Conservation (phyloP, 2,113 vertebrate species). For the Dicaeum eximium region DNA sequence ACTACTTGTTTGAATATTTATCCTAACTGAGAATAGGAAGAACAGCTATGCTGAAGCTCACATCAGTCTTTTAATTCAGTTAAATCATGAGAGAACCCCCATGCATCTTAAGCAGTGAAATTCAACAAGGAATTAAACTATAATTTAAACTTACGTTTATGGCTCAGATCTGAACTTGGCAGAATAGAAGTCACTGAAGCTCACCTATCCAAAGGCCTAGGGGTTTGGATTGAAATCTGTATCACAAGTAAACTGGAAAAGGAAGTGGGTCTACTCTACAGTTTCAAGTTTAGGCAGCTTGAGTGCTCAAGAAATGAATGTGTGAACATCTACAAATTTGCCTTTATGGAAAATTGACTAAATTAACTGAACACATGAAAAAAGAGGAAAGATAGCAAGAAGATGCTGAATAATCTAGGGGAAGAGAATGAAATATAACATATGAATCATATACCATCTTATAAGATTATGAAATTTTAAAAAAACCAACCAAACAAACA, state of each 20-base stretch:
- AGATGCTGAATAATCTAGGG: neutral
- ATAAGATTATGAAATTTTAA: neutral
- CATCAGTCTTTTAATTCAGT: neutral
- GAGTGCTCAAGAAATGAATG: neutral
- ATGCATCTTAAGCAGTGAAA: neutral
- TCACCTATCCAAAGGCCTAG: neutral
- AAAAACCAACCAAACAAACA: neutral
- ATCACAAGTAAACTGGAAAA: neutral
- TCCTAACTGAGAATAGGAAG: neutral
- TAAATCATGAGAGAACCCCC: neutral
- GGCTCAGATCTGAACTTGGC: neutral
- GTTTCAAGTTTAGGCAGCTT: neutral
- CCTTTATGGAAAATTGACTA: neutral
- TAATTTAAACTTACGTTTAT: neutral
- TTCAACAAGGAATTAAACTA: neutral
- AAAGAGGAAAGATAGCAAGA: neutral
- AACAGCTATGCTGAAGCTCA: neutral
- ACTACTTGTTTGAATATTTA: neutral
- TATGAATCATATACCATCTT: rapidly evolving
- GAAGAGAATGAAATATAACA: neutral
- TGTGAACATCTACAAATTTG: neutral
- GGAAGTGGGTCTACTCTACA: neutral
- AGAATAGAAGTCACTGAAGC: neutral
- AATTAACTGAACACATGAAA: neutral
- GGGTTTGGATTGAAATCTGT: neutral